Evolutionary conservation across 92 coral and sea anemone species (phyloP), one percentile per base, ranked within the genome.

Genomic region (Zoanthus sansibaricus): DNA sequence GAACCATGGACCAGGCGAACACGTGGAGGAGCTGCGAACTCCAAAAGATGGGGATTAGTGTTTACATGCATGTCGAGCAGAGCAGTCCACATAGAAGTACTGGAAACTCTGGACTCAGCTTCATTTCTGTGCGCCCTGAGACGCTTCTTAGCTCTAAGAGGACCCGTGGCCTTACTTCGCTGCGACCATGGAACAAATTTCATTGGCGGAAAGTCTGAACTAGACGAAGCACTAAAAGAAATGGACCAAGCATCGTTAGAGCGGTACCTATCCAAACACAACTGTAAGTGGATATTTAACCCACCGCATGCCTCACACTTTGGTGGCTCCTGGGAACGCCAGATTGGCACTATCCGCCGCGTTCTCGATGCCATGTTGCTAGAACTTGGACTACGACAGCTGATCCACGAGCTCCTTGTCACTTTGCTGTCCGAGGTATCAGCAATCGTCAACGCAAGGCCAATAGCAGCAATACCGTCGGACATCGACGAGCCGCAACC

Each of bases 401-500:
- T 82, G 6, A 82, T 76, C 0, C 72, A 82, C 55, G 55, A 82
- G 46, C 72, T 52, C 0, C 46, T 86, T 2, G 74, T 58, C 44
- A 86, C 87, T 6, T 55, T 83, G 10, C 9, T 83, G 87, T 14
- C 66, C 0, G 62, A 69, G 44, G 78, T 83, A 2, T 16, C 78
- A 3, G 59, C 31, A 2, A 69, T 83, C 72, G 76, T 82, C 7
- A 82, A 82, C 76, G 78, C 87, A 3, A 58, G 67, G 4, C 78
- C 78, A 6, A 83, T 83, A n/a, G 61, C 77, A 1, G 32, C 62
- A n/a, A 67, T 69, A 45, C 83, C 69, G 2, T 61, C 25, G 3
- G 68, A 15, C 68, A 1, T 1, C n/a, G 25, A 61, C 5, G 1
- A 0, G 6, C 68, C 68, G 2, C 18, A 15, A 15, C n/a, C n/a